These are phyloP conservation scores for Chalcosyrphus nemorum DNA, from an alignment of 2,888 invertebrate genomes.

Conservation along the genomic window DNA sequence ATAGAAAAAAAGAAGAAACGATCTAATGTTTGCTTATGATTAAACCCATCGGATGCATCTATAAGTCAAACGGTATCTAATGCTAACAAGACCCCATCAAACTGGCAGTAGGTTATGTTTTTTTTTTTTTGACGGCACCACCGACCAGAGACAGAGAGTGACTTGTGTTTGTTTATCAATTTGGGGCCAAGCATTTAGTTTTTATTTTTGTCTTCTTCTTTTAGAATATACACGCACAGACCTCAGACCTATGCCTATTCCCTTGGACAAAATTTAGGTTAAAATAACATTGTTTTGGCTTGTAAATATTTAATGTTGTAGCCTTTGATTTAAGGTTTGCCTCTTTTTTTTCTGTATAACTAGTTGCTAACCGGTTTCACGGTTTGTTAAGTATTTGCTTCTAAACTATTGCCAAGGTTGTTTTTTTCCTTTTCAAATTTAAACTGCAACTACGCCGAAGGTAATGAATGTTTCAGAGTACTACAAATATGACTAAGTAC, in stretches of 20 bases:
- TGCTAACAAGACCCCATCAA: slow-evolving; percentile 43
- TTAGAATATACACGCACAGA: background rate
- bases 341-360: background rate
- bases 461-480: background rate
- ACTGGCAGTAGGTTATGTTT: background rate
- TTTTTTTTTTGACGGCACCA: background rate
- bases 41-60: slow-evolving; percentile 23
- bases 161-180: slow-evolving; percentile 63
- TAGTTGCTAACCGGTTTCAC: slow-evolving; percentile 9
- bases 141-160: background rate
- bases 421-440: background rate
- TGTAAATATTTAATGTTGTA: slow-evolving; percentile 61
- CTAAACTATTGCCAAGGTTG: slow-evolving; percentile 41
- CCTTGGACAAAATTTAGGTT: slow-evolving; percentile 49
- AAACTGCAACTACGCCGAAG: background rate
- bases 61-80: slow-evolving; percentile 31
- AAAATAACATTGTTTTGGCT: slow-evolving; percentile 56
- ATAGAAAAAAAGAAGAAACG: background rate
- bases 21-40: slow-evolving; percentile 52
- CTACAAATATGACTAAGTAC: slow-evolving; percentile 1
- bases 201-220: slow-evolving; percentile 9
- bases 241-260: background rate
- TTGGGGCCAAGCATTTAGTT: slow-evolving; percentile 41
- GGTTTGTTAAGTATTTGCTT: slow-evolving; percentile 6
- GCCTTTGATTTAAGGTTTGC: slow-evolving; percentile 59